Evolutionary conservation across 2,113 vertebrate genomes (phyloP).

Genomic region (Mus spicilegus): DNA sequence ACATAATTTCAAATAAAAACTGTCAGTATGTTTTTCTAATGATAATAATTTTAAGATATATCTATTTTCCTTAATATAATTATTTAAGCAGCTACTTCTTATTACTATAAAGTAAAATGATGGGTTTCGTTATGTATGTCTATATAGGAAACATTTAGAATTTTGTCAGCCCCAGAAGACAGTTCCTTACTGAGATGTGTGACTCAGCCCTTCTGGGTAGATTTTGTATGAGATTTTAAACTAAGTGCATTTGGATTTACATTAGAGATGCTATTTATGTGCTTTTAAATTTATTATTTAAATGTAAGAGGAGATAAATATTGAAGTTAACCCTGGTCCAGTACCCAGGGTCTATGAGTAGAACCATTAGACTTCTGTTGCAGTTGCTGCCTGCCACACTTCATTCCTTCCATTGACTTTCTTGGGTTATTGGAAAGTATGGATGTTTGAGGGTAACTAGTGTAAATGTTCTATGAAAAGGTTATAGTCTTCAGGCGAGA

Average conservation of each 20-base stretch:
- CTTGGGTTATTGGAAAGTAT: background rate
- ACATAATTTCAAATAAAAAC: background rate
- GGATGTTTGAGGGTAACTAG: background rate
- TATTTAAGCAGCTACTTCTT: background rate
- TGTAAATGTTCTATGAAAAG: background rate
- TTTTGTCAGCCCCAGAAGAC: background rate
- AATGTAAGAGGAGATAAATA: background rate
- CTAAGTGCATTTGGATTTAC: background rate
- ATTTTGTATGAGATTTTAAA: background rate
- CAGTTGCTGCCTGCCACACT: background rate
- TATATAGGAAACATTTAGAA: slow-evolving; percentile 23
- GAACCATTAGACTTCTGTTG: background rate
- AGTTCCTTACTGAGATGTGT: background rate
- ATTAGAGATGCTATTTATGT: background rate
- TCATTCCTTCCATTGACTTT: background rate
- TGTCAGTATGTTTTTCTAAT: background rate
- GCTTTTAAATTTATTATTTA: background rate
- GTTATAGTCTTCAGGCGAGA: background rate
- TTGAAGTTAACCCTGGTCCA: background rate
- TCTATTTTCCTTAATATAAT: background rate
- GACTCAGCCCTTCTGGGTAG: background rate
- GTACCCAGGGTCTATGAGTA: background rate
- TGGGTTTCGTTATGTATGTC: background rate
- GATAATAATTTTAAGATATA: background rate
- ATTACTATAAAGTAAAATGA: slow-evolving; percentile 1